These are phyloP conservation scores for Phenganax subtilis DNA, from an alignment of 92 coral and sea anemone genomes.

Conservation along the genomic window DNA sequence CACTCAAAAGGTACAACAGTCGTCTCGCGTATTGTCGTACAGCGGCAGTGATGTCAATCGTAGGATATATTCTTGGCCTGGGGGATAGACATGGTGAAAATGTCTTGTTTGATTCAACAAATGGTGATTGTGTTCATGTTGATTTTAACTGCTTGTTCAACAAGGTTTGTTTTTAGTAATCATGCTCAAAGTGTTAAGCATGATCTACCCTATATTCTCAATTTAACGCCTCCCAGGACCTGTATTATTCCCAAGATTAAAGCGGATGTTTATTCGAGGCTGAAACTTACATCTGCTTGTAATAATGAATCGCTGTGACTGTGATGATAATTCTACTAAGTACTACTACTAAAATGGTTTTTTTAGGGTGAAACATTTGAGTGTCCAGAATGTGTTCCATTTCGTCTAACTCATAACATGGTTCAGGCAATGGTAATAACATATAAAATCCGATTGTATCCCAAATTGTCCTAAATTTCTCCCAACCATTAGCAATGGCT, in stretches of 20 bases:
- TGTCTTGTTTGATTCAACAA: slow-evolving; percentile 84
- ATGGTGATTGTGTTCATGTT: slow-evolving; percentile 94
- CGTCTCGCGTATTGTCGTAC: slow-evolving; percentile 96
- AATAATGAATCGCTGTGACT: no score
- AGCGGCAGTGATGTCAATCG: slow-evolving; percentile 98
- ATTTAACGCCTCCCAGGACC: no score
- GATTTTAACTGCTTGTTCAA: slow-evolving; percentile 92
- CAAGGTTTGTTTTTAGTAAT: slow-evolving; percentile 55
- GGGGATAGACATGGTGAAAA: slow-evolving; percentile 99
- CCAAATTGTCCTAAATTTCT: not conserved
- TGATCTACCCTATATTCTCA: no score
- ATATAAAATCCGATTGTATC: not conserved
- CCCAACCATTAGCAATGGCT: not conserved
- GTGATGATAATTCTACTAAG: not conserved
- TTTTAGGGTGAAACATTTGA: slow-evolving; percentile 94
- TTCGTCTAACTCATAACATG: slow-evolving; percentile 88
- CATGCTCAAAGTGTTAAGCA: not conserved
- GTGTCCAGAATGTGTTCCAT: slow-evolving; percentile 88
- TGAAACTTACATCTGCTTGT: no score
- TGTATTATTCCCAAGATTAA: no score
- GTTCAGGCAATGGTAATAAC: slow-evolving; percentile 84
- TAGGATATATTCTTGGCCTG: slow-evolving; percentile 90
- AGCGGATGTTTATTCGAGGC: no score
- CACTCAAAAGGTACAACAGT: slow-evolving; percentile 71
- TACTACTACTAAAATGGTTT: not conserved